Evolutionary conservation across 2,797 vertebrate species (phyloP).

Genomic region (Prunella strophiata): DNA sequence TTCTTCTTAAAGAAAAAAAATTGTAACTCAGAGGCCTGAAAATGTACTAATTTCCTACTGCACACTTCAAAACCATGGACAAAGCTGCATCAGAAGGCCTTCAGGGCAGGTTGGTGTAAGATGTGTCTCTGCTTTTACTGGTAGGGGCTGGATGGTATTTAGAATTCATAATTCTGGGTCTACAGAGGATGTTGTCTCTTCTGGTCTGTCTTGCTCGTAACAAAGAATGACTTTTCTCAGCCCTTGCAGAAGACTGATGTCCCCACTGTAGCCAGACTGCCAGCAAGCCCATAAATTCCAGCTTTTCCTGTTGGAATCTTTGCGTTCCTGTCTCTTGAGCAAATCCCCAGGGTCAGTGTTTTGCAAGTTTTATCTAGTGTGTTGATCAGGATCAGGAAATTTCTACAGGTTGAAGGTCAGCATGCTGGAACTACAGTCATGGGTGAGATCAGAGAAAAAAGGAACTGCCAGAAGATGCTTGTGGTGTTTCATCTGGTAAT

Average conservation of each 20-base stretch:
- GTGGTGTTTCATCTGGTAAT: constrained; percentile 3
- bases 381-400: neutral
- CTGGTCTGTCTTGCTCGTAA: neutral
- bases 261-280: neutral
- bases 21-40: neutral
- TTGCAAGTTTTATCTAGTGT: neutral
- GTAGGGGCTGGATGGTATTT: neutral
- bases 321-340: neutral
- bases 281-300: constrained; percentile 4
- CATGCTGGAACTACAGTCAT: neutral
- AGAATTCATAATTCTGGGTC: neutral
- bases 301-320: constrained; percentile 4
- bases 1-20: neutral
- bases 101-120: neutral
- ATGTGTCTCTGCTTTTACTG: neutral
- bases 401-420: constrained; percentile 29
- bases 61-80: neutral
- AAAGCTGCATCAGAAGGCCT: neutral
- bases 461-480: constrained; percentile 5
- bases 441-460: constrained; percentile 3
- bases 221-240: neutral
- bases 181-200: neutral
- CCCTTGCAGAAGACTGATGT: neutral
- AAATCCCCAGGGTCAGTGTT: neutral
- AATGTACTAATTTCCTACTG: neutral